Evolutionary conservation across 2,797 vertebrate species (phyloP).

Genomic region (Hozukius guyotensis): DNA sequence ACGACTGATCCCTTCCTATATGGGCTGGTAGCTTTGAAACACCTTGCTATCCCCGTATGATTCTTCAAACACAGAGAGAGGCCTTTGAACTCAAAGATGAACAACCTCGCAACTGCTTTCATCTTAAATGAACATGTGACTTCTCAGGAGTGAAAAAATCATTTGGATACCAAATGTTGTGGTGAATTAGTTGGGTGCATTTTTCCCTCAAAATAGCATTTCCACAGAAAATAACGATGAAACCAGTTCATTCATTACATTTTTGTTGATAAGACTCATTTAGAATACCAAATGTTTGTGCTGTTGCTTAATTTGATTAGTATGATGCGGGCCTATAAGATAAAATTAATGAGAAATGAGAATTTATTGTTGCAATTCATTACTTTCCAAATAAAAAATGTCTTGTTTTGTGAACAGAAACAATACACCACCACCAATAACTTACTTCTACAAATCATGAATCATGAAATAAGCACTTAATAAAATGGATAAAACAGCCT

Average conservation of each 20-base stretch:
- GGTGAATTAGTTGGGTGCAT: conserved; percentile 5
- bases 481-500: conserved; percentile 50
- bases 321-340: neutral
- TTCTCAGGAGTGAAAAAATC: conserved; percentile 36
- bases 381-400: conserved; percentile 17
- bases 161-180: conserved; percentile 15
- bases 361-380: conserved; percentile 16
- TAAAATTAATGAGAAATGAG: conserved; percentile 24
- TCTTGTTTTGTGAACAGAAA: conserved; percentile 19
- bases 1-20: neutral
- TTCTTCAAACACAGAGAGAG: conserved; percentile 58
- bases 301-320: conserved; percentile 25
- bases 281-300: conserved; percentile 14
- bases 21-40: conserved; percentile 37
- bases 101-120: conserved; percentile 36
- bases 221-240: conserved; percentile 2
- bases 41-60: conserved; percentile 20
- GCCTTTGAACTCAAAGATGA: conserved; percentile 64
- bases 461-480: conserved; percentile 52
- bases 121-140: conserved; percentile 42
- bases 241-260: conserved; percentile 20
- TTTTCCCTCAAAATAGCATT: conserved; percentile 6
- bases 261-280: conserved; percentile 25
- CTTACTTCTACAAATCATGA: conserved; percentile 37
- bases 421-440: conserved; percentile 8